phyloP scores from a whole-genome alignment of 2,888 invertebrate species.

The Myathropa florea region DNA sequence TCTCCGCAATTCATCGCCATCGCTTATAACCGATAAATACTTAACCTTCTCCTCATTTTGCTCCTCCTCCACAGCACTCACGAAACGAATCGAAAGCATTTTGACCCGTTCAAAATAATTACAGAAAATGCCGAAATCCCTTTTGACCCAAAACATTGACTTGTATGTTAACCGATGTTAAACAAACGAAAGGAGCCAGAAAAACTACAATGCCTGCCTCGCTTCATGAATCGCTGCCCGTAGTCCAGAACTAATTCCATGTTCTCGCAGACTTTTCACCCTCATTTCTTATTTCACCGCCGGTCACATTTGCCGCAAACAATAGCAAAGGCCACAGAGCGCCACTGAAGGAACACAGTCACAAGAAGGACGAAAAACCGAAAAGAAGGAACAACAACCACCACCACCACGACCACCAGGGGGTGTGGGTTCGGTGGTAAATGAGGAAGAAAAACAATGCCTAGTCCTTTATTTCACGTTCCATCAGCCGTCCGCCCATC shows the following conservation, averaged over 20 bases:
- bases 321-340: constrained; percentile 1
- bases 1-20: neutral
- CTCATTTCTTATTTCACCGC: constrained; percentile 8
- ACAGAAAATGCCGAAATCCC: constrained; percentile 29
- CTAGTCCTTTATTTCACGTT: constrained; percentile 55
- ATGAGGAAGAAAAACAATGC: constrained; percentile 47
- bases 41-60: neutral
- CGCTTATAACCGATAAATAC: constrained; percentile 20
- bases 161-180: constrained; percentile 54
- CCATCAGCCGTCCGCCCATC: constrained; percentile 48
- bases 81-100: constrained; percentile 15
- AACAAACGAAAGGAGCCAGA: constrained; percentile 28
- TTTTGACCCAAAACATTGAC: constrained; percentile 51
- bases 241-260: constrained; percentile 29
- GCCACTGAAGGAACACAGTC: neutral
- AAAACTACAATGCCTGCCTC: neutral
- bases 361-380: neutral
- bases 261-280: constrained; percentile 38
- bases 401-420: neutral
- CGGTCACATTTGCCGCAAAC: neutral
- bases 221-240: neutral
- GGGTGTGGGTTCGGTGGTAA: neutral
- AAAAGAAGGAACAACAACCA: neutral
- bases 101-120: constrained; percentile 27
- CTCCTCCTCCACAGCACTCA: neutral